A percentile compares a stretch with the other conserved stretches of the same genome.
phyloP scores from a whole-genome alignment of 2,888 invertebrate species.

The Phasia obesa region DNA sequence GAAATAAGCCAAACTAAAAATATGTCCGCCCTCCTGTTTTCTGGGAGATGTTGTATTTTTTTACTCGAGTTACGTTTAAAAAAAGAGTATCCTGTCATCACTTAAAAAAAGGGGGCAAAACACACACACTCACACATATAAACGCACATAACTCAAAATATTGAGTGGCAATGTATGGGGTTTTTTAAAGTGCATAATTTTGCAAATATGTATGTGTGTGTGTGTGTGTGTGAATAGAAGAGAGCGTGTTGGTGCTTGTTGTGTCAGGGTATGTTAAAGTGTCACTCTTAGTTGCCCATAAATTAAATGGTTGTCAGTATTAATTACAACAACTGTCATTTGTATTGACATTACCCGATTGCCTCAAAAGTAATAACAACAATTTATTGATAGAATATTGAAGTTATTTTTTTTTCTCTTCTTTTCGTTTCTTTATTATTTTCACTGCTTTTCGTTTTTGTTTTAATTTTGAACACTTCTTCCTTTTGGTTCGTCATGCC shows the following conservation, averaged over 20 bases:
- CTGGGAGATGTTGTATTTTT: conserved; percentile 11
- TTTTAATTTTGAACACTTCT: conserved; percentile 46
- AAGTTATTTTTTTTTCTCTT: conserved; percentile 4
- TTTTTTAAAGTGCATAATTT: not conserved
- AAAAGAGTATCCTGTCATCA: conserved; percentile 67
- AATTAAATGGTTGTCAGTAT: conserved; percentile 75
- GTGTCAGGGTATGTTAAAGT: conserved; percentile 62
- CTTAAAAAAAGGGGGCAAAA: conserved; percentile 42
- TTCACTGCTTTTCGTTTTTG: not conserved
- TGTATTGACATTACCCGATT: conserved; percentile 71
- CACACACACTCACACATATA: not conserved
- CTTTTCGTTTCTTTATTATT: conserved; percentile 7
- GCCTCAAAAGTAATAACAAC: conserved; percentile 70
- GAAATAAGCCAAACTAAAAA: conserved; percentile 48
- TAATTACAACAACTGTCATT: conserved; percentile 75
- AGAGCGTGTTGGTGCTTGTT: conserved; percentile 1
- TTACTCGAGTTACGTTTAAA: conserved; percentile 1
- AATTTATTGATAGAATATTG: conserved; percentile 62
- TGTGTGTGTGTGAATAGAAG: conserved; percentile 1
- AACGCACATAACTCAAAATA: conserved; percentile 19
- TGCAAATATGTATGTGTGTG: not conserved
- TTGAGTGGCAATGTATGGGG: not conserved
- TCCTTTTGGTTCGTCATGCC: conserved; percentile 41
- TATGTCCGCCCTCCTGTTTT: conserved; percentile 64
- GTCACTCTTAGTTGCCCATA: conserved; percentile 72